A percentile compares a stretch with the other conserved stretches of the same genome.
Evolutionary conservation across 2,888 invertebrate genomes (phyloP).

Genomic region (Drosophila paracracens): DNA sequence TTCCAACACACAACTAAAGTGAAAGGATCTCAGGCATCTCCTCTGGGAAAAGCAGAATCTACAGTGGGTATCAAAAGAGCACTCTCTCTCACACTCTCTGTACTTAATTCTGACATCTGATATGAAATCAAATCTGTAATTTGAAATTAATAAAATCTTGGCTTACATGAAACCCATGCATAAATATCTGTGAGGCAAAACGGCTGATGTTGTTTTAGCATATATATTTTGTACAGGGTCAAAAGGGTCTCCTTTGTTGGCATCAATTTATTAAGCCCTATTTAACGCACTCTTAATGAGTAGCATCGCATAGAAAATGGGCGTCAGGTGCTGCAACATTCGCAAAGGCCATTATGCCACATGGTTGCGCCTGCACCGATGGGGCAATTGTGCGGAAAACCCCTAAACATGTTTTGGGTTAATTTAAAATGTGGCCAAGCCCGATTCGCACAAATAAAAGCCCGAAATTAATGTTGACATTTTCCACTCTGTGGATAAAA

Average conservation of each 20-base stretch:
- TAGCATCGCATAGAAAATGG: slow-evolving; percentile 11
- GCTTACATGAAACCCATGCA: background rate
- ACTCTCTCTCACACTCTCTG: background rate
- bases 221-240: background rate
- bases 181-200: background rate
- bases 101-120: background rate
- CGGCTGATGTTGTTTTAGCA: background rate
- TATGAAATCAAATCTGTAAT: background rate
- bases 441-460: slow-evolving; percentile 79
- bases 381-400: slow-evolving; percentile 82
- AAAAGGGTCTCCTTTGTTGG: background rate
- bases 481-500: slow-evolving; percentile 80
- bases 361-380: slow-evolving; percentile 63
- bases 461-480: slow-evolving; percentile 83
- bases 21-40: background rate
- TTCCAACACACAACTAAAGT: background rate
- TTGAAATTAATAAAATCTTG: background rate
- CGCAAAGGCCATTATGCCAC: slow-evolving; percentile 58
- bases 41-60: background rate
- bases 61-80: background rate
- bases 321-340: slow-evolving; percentile 68
- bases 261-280: background rate
- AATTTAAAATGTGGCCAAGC: slow-evolving; percentile 83
- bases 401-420: slow-evolving; percentile 84
- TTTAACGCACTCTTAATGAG: slow-evolving; percentile 8